Percentiles rank a stretch among this genome's conserved stretches.
Conservation (phyloP, 1,140 invertebrate genomes). For the Diuraphis noxia region DNA sequence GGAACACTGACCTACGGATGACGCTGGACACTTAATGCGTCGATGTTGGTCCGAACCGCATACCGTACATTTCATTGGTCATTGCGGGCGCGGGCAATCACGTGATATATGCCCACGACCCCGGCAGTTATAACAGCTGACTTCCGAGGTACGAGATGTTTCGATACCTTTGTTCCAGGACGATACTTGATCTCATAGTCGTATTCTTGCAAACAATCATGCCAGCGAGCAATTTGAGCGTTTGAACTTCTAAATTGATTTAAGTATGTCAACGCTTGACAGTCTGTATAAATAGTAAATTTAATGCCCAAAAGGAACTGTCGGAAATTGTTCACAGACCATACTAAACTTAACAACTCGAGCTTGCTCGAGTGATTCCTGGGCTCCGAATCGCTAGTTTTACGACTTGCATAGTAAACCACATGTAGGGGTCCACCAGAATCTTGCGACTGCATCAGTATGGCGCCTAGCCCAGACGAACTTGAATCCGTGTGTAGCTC, state of each 20-base stretch:
- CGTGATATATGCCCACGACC: background rate
- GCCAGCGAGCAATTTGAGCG: no score
- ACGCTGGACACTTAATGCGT: background rate
- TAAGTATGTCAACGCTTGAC: no score
- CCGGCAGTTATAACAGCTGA: background rate
- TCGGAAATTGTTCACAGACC: background rate
- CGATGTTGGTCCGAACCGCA: background rate
- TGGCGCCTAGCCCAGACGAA: slow-evolving; percentile 57
- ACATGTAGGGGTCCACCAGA: background rate
- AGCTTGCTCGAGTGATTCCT: slow-evolving; percentile 28
- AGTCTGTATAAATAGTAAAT: no score
- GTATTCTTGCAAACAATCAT: no score
- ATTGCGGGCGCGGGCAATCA: background rate
- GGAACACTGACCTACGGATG: no score
- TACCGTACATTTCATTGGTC: background rate
- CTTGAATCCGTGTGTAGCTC: slow-evolving; percentile 59
- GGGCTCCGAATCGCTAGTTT: background rate
- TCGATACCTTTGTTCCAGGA: no score
- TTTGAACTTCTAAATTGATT: no score
- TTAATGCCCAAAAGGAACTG: slow-evolving; percentile 10
- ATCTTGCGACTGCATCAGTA: slow-evolving; percentile 57
- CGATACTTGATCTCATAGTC: no score
- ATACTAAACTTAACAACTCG: slow-evolving; percentile 19
- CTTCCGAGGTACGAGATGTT: no score
- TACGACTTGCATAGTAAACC: slow-evolving; percentile 20